Conservation (phyloP, 2,113 vertebrate species). For the Heptranchias perlo region DNA sequence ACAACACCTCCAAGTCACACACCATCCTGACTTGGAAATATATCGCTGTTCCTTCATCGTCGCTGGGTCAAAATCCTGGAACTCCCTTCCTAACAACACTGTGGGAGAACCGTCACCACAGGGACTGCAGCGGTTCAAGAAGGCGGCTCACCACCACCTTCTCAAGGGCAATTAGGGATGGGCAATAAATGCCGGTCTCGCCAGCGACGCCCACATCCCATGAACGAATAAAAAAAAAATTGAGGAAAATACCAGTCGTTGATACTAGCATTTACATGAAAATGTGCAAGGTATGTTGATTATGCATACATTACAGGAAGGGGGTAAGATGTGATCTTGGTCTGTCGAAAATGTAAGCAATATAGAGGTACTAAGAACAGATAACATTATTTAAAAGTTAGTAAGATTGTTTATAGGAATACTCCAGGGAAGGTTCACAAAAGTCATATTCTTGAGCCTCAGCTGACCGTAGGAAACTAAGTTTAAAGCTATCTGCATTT, state of each 20-base stretch:
- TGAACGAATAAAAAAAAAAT: too few relatives aligned
- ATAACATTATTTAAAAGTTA: constrained; percentile 11
- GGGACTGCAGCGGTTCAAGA: too few relatives aligned
- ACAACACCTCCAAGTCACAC: too few relatives aligned
- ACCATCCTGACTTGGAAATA: too few relatives aligned
- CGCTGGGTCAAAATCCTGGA: too few relatives aligned
- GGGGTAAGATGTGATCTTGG: neutral
- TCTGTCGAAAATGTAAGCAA: neutral
- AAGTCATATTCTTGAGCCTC: constrained; percentile 23
- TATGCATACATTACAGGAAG: neutral
- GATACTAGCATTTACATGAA: neutral
- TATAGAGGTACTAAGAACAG: neutral
- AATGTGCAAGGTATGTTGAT: neutral
- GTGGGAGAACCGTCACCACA: too few relatives aligned
- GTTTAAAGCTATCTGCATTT: constrained; percentile 22
- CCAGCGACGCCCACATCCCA: too few relatives aligned
- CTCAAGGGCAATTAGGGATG: too few relatives aligned
- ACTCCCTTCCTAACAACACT: too few relatives aligned
- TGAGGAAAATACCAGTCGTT: neutral
- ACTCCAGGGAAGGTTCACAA: neutral
- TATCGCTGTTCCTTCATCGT: too few relatives aligned
- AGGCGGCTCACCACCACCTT: too few relatives aligned
- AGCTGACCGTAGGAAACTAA: neutral
- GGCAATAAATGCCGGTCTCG: too few relatives aligned
- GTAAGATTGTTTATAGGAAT: constrained; percentile 18